phyloP scores from a whole-genome alignment of 2,888 invertebrate genomes.

The Drosophila limbata region DNA sequence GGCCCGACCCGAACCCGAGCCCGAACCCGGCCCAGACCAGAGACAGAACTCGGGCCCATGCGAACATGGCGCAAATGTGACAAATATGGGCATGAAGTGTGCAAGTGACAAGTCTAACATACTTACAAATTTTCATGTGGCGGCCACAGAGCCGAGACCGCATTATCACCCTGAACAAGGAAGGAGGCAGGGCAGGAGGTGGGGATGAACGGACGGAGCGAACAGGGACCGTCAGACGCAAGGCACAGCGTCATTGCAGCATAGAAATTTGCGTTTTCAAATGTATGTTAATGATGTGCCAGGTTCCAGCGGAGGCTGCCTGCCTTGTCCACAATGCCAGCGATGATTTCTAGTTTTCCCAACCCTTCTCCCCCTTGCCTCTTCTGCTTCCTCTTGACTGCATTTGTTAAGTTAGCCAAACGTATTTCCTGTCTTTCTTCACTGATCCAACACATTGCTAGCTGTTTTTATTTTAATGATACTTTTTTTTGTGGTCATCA shows the following conservation, averaged over 20 bases:
- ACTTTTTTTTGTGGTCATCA: slow-evolving; percentile 29
- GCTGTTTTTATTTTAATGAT: slow-evolving; percentile 74
- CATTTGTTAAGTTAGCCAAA: slow-evolving; percentile 60
- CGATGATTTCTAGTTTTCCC: slow-evolving; percentile 68
- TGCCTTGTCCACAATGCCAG: slow-evolving; percentile 18
- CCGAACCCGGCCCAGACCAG: not conserved
- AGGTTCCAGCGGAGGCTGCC: slow-evolving; percentile 36
- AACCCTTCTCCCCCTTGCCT: not conserved
- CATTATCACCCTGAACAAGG: slow-evolving; percentile 56
- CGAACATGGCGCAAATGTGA: slow-evolving; percentile 81
- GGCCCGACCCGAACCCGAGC: not conserved
- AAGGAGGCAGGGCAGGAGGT: not conserved
- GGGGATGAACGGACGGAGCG: not conserved
- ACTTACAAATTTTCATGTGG: slow-evolving; percentile 78
- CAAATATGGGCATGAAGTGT: slow-evolving; percentile 83
- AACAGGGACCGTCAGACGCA: slow-evolving; percentile 8
- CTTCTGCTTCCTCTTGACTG: not conserved
- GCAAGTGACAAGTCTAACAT: slow-evolving; percentile 82
- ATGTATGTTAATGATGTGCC: slow-evolving; percentile 78
- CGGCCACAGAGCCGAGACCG: slow-evolving; percentile 49
- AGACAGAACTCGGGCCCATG: slow-evolving; percentile 25
- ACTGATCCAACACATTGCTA: slow-evolving; percentile 61
- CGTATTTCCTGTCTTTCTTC: slow-evolving; percentile 70
- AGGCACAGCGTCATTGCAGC: slow-evolving; percentile 39
- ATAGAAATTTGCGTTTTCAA: slow-evolving; percentile 76